Base-by-base conservation (phyloP, 1,140 invertebrate genomes). In the Spodoptera litura region DNA sequence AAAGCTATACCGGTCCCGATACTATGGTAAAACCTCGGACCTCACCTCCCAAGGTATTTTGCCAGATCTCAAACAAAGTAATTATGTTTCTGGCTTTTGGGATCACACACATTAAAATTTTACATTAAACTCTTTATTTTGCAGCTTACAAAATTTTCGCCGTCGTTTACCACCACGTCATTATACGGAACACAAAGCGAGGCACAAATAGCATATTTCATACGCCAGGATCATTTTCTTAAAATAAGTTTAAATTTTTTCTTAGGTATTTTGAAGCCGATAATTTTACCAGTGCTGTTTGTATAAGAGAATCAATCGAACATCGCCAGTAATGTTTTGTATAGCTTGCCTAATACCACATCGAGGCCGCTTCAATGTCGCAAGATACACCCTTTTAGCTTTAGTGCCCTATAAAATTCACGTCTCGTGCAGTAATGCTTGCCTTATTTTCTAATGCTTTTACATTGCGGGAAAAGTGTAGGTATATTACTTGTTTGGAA, bases 321-420 rank as follows among this genome's bases (percentile, higher is more conserved):
- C 66, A 52, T n/a, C 66, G 53, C 53, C 58, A 72, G 44, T 61
- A 59, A 74, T 56, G 72, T 56, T 70, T 81, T 75, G 55, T 56
- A 71, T 56, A 59, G 51, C 74, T 77, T 89, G 77, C 79, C 78
- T 76, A 85, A 71, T 61, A 78, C 72, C 66, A 79, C 35, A 88
- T 87, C 75, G 84, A 89, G 88, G 85, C 83, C 87, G 81, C 81
- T 91, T 88, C 83, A 88, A 88, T 91, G 89, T 88, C 86, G 86
- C 85, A 92, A 91, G 82, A 85, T 83, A 83, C 87, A 90, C 89
- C 92, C 87, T 93, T 93, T 92, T 89, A 90, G 88, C 88, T 93
- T 93, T 93, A 92, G 81, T 89, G 81, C 78, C 79, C 75, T 80
- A 91, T 92, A 92, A 93, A 93, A 87, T 82, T 78, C 85, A 78